Base-by-base conservation (phyloP, 2,888 invertebrate species). In the Dolichopus griseipennis region DNA sequence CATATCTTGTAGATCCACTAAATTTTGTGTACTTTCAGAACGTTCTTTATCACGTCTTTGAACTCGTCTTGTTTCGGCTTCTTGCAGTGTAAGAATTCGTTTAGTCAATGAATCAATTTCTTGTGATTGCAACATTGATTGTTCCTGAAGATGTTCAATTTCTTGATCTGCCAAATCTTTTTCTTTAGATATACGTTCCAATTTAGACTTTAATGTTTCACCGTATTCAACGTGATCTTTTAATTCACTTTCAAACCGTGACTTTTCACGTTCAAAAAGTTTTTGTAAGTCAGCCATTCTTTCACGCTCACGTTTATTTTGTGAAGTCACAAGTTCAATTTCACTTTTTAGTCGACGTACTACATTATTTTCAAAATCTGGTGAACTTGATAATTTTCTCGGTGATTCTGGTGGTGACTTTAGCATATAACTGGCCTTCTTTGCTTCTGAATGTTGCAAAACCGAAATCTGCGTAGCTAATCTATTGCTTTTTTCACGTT, bases 231-330 rank as follows among this genome's bases (percentile, higher is more conserved):
- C 76, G 22, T 80, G 78, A 52, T 82, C 81, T 21, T 76, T 75
- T 20, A 83, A 71, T 70, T 81, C 81, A 43, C 76, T 80, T 41
- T 81, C 80, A 34, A 79, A 79, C 33, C 83, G 83, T 70, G 76
- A 75, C 1, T 81, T 80, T 71, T 79, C 78, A 52, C 82, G 80
- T 52, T 85, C 84, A 37, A 81, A 74, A 74, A 76, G 75, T 0
- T 82, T 80, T 65, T 81, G 83, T 66, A 83, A 74, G 76, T 86
- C 86, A 9, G 73, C 76, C n/a, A 75, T 74, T 21, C 85, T 78
- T 20, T 80, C 77, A 2, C 84, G 81, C 73, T 86, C 86, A 41
- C 82, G 78, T 64, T 85, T 85, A 72, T 85, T 81, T 75, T 84
- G 84, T 0, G 84, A 81, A 65, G 80, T 82, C 41, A 85, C 75